Percentiles rank a stretch among this genome's conserved stretches.
Evolutionary conservation across 2,888 invertebrate species (phyloP).

Genomic region (Epinotia bilunana): DNA sequence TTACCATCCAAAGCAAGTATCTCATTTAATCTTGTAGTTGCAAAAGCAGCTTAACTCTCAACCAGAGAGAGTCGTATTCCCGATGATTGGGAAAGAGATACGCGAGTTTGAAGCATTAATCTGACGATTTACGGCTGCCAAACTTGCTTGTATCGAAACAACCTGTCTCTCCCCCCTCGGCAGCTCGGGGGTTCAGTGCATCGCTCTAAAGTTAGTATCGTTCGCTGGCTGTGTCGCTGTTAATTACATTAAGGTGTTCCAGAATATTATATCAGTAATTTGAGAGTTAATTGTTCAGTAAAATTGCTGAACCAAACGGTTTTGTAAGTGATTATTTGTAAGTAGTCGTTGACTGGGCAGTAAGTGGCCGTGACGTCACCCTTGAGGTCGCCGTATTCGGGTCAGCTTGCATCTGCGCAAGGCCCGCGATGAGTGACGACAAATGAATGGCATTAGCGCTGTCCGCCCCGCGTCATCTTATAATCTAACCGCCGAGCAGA

Average conservation of each 20-base stretch:
- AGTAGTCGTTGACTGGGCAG: background rate
- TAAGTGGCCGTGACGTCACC: constrained; percentile 60
- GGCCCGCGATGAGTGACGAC: constrained; percentile 51
- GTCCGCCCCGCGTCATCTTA: constrained; percentile 27
- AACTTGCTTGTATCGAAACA: constrained; percentile 68
- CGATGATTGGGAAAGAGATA: background rate
- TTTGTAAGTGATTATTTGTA: constrained; percentile 6
- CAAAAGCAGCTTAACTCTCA: constrained; percentile 16
- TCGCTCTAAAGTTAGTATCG: constrained; percentile 55
- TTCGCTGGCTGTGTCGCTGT: constrained; percentile 49
- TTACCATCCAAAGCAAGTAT: constrained; percentile 19
- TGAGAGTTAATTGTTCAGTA: background rate
- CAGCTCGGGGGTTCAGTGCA: constrained; percentile 50
- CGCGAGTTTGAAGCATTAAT: constrained; percentile 11
- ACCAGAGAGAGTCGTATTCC: background rate
- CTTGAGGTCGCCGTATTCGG: constrained; percentile 54
- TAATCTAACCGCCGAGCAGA: constrained; percentile 16
- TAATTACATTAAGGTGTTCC: constrained; percentile 50
- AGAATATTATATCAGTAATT: constrained; percentile 31
- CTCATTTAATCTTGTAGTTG: background rate
- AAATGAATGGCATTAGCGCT: constrained; percentile 48
- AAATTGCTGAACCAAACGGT: constrained; percentile 3
- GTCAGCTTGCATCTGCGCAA: constrained; percentile 59
- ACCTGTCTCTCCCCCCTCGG: constrained; percentile 53
- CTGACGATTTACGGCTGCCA: constrained; percentile 65